Percentiles rank a stretch among this genome's conserved stretches.
These are phyloP conservation scores for Pseudomyrmex pallidus DNA, from an alignment of 1,140 invertebrate genomes.

Conservation along the genomic window DNA sequence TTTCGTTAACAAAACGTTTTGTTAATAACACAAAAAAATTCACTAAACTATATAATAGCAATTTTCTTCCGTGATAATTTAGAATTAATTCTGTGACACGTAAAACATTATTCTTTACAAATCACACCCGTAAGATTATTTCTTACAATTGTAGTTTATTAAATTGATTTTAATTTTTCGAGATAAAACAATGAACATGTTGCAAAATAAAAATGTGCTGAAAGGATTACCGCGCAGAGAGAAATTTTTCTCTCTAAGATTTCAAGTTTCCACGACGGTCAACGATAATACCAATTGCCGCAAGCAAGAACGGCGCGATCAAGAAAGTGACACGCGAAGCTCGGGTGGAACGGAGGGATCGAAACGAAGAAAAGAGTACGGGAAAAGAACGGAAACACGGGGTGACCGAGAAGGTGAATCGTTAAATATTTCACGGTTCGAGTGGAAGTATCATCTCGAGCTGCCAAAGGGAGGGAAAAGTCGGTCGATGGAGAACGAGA, in stretches of 20 bases:
- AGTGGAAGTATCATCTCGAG: constrained; percentile 64
- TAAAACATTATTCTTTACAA: too few relatives aligned
- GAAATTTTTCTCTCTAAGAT: not conserved
- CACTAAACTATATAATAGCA: too few relatives aligned
- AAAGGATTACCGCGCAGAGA: too few relatives aligned
- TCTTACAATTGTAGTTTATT: too few relatives aligned
- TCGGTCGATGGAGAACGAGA: constrained; percentile 29
- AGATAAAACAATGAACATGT: too few relatives aligned
- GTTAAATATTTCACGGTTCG: constrained; percentile 64
- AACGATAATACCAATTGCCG: constrained; percentile 4
- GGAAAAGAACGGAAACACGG: not conserved
- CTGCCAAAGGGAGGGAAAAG: constrained; percentile 62
- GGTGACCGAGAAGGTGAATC: constrained; percentile 8
- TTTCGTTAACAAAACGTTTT: too few relatives aligned
- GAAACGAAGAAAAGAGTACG: not conserved
- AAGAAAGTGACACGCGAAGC: not conserved
- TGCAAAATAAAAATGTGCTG: too few relatives aligned
- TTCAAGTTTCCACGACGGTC: not conserved
- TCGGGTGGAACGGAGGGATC: not conserved
- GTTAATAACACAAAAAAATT: too few relatives aligned
- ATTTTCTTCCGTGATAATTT: too few relatives aligned
- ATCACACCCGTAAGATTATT: too few relatives aligned
- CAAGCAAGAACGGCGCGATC: not conserved
- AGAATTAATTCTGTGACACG: too few relatives aligned
- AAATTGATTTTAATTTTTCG: too few relatives aligned